These are phyloP conservation scores for Serinus canaria DNA, from an alignment of 2,113 vertebrate species.

Conservation along the genomic window DNA sequence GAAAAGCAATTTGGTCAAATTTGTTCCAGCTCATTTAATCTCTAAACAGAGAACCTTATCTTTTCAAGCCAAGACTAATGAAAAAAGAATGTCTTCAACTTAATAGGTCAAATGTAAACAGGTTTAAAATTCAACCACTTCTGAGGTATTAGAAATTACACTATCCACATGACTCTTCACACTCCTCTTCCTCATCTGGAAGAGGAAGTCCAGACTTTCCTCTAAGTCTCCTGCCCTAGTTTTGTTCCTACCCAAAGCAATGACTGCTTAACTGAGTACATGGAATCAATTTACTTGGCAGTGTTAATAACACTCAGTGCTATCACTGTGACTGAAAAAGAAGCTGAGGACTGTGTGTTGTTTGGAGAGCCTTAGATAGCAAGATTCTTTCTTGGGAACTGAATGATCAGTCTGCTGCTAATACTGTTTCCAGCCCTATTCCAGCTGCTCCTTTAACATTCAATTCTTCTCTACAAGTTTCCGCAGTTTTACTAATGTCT, in stretches of 20 bases:
- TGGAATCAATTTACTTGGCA: not conserved
- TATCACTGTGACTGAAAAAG: not conserved
- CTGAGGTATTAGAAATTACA: not conserved
- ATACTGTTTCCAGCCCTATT: not conserved
- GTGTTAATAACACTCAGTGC: not conserved
- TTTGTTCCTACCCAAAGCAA: not conserved
- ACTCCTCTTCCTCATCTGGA: not conserved
- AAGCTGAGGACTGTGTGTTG: not conserved
- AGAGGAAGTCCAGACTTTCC: not conserved
- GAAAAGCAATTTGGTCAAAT: not conserved
- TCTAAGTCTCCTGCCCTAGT: not conserved
- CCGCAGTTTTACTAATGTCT: not conserved
- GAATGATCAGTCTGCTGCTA: not conserved
- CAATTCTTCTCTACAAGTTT: not conserved
- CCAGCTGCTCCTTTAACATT: not conserved
- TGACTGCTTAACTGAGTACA: not conserved
- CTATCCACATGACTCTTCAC: not conserved
- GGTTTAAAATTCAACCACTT: not conserved
- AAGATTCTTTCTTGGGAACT: not conserved
- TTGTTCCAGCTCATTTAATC: conserved; percentile 10
- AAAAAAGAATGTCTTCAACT: not conserved
- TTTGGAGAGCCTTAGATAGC: not conserved
- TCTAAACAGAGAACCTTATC: not conserved
- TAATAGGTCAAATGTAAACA: not conserved
- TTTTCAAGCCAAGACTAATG: conserved; percentile 27